Conservation (phyloP, 2,888 invertebrate species). For the Hypselothyrea guttata region DNA sequence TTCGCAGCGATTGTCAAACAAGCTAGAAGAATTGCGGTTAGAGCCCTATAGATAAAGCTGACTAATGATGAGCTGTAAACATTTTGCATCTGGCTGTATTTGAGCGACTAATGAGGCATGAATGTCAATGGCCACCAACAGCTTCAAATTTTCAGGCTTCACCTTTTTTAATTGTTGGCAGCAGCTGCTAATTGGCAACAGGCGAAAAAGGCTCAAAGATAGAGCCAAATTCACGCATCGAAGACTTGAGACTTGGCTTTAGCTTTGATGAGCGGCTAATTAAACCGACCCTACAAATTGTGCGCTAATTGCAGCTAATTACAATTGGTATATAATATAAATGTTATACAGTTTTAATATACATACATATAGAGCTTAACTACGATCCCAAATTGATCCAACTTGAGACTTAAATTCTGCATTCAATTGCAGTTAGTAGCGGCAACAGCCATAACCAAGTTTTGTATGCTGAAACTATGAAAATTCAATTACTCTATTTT, state of each 20-base stretch:
- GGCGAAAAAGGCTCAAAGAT: slow-evolving; percentile 11
- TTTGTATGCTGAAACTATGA: slow-evolving; percentile 40
- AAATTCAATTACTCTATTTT: slow-evolving; percentile 74
- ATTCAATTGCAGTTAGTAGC: slow-evolving; percentile 25
- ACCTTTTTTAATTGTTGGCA: slow-evolving; percentile 2
- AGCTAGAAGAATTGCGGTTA: slow-evolving; percentile 68
- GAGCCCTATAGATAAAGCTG: slow-evolving; percentile 19
- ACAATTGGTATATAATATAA: too few species aligned
- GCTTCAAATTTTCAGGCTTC: neutral
- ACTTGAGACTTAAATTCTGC: too few species aligned
- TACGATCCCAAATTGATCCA: too few species aligned
- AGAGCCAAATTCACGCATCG: slow-evolving; percentile 48
- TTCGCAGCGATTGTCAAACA: slow-evolving; percentile 72
- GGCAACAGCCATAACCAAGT: slow-evolving; percentile 22
- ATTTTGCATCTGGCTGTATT: too few species aligned
- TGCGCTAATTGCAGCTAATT: slow-evolving; percentile 47
- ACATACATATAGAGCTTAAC: too few species aligned
- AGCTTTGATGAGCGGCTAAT: slow-evolving; percentile 65
- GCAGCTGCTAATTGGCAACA: neutral
- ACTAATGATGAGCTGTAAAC: too few species aligned
- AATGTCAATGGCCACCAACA: too few species aligned
- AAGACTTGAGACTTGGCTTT: slow-evolving; percentile 41
- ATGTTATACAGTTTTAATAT: too few species aligned
- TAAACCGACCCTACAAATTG: slow-evolving; percentile 54
- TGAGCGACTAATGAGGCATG: too few species aligned